Percentiles rank a stretch among this genome's conserved stretches.
phyloP scores from a whole-genome alignment of 2,888 invertebrate genomes.

The Gymnoscelis rufifasciata region DNA sequence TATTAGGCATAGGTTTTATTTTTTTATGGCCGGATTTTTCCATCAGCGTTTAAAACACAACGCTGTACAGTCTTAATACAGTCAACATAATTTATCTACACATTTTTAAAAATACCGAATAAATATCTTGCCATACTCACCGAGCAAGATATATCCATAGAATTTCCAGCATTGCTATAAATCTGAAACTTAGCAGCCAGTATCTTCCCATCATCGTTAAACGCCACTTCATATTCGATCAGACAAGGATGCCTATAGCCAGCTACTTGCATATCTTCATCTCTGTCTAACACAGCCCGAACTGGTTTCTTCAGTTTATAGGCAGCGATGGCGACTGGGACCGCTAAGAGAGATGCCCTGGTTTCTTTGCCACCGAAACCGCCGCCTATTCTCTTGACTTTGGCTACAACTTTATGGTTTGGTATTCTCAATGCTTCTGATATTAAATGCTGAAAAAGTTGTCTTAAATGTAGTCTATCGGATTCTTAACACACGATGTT shows the following conservation, averaged over 20 bases:
- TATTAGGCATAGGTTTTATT: no score
- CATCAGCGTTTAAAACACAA: no score
- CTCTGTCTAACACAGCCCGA: slow-evolving; percentile 87
- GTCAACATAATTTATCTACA: no score
- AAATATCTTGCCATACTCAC: slow-evolving; percentile 64
- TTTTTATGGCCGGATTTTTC: no score
- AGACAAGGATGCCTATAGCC: slow-evolving; percentile 90
- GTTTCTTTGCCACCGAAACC: slow-evolving; percentile 95
- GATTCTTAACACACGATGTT: background rate
- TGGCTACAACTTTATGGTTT: slow-evolving; percentile 82
- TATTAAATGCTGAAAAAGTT: slow-evolving; percentile 77
- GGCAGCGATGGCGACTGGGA: slow-evolving; percentile 87
- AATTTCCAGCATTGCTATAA: slow-evolving; percentile 86
- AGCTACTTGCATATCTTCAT: slow-evolving; percentile 90
- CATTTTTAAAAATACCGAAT: background rate
- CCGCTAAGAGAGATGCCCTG: slow-evolving; percentile 76
- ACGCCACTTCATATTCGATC: slow-evolving; percentile 86
- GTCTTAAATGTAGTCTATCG: no score
- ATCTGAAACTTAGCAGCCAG: slow-evolving; percentile 80
- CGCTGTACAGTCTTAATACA: no score
- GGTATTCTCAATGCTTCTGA: slow-evolving; percentile 82
- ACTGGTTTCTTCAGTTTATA: slow-evolving; percentile 84
- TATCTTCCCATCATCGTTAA: slow-evolving; percentile 83
- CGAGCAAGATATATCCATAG: slow-evolving; percentile 83
- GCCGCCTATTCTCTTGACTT: slow-evolving; percentile 89